Conservation (phyloP, 2,797 vertebrate genomes). For the Valencia hispanica region DNA sequence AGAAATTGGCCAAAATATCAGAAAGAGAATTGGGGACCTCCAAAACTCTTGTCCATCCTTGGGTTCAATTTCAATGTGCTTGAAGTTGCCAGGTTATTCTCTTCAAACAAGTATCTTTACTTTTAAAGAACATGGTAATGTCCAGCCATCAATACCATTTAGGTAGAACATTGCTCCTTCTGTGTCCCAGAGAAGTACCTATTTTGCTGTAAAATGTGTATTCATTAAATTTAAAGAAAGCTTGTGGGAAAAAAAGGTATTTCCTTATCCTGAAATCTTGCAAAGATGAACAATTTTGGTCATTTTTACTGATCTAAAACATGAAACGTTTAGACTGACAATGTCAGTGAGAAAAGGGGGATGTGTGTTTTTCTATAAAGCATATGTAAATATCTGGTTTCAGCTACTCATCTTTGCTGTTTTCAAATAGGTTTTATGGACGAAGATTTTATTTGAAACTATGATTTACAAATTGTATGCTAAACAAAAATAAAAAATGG, state of each 20-base stretch:
- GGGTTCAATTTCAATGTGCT: background rate
- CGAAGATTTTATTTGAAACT: background rate
- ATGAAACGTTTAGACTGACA: background rate
- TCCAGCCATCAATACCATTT: background rate
- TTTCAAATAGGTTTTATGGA: background rate
- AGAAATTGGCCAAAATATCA: background rate
- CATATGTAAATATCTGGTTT: background rate
- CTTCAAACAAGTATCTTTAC: too few relatives aligned
- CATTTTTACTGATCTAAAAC: background rate
- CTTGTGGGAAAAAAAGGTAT: background rate
- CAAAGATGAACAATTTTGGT: background rate
- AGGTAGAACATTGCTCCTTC: background rate
- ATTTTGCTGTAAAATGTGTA: background rate
- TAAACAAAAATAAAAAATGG: background rate
- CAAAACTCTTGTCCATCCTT: background rate
- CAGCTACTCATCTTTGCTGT: background rate
- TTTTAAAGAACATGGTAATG: background rate
- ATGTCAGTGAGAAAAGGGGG: background rate
- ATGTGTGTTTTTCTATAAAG: background rate
- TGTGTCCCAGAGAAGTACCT: background rate
- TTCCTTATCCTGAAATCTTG: background rate
- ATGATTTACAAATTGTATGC: background rate
- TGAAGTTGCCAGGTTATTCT: background rate
- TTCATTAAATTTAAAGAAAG: background rate
- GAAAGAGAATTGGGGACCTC: background rate